Evolutionary conservation across 1,140 invertebrate genomes (phyloP), one percentile per base, ranked within the genome.

Genomic region (Drosophila subobscura): DNA sequence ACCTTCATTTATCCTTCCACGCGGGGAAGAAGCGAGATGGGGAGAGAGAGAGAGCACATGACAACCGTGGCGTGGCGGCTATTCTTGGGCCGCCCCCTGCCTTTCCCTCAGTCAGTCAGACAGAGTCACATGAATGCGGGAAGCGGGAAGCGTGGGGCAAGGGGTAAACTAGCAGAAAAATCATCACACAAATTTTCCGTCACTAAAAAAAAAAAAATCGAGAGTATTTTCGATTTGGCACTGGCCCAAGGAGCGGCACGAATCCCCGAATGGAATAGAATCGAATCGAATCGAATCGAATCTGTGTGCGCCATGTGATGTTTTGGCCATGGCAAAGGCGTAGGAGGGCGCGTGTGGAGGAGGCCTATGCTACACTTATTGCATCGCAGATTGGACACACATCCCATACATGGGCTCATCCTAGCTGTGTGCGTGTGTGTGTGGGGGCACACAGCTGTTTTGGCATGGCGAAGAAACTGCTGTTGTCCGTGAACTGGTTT

Each of bases 1-100:
- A 88, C 83, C 83, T 86, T 86, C 84, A 89, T 86, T 88, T 86
- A 79, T 86, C 83, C 83, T 86, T 85, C 77, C 61, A 49, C 49
- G 14, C 23, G 22, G 20, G 23, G 52, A 60, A 12, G 4, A 10
- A 37, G 33, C 33, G 10, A 37, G 33, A 37, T 4, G 4, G 33
- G 4, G 10, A 4, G 3, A 68, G 33, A 41, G 3, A 23, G 40
- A 25, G 8, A 7, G 44, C 83, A 88, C 83, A 83, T 86, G 78
- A 83, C 76, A 54, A 54, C 23, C 59, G 63, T 56, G n/a, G n/a
- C n/a, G n/a, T 49, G 6, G 46, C n/a, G 53, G 44, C 68, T 85
- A 81, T 86, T 77, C 55, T 77, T 81, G 74, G 70, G 22, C 51
- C 53, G 22, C 49, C 49, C 49, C 33, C 59, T 25, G 14, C 22